Conservation (phyloP, 2,113 vertebrate genomes). For the Phodopus roborovskii region DNA sequence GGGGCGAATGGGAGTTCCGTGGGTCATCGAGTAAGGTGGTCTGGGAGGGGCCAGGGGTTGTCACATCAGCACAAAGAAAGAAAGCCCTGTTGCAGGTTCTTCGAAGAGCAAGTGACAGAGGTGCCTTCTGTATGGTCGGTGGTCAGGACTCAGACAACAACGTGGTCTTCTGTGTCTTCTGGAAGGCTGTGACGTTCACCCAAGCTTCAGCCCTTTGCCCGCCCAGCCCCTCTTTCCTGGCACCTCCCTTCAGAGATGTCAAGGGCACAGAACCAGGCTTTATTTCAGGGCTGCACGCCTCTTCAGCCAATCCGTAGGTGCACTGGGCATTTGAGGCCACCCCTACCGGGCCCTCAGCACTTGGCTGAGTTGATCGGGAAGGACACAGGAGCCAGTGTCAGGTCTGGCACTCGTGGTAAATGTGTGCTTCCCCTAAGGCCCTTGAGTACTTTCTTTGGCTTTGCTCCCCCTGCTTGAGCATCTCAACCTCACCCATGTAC, state of each 20-base stretch:
- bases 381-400: background rate
- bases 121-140: background rate
- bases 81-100: background rate
- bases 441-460: accelerated
- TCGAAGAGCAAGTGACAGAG: background rate
- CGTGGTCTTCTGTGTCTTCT: background rate
- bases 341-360: accelerated
- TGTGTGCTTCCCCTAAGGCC: background rate
- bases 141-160: background rate
- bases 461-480: accelerated
- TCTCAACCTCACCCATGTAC: background rate
- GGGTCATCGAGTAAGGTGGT: background rate
- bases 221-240: accelerated
- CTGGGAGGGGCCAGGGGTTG: background rate
- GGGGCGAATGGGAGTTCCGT: background rate
- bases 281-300: background rate
- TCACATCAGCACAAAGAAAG: background rate
- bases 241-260: background rate
- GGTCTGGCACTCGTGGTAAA: accelerated
- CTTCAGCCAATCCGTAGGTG: background rate
- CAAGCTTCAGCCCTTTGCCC: background rate
- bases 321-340: accelerated
- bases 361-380: background rate
- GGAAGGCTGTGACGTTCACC: background rate
- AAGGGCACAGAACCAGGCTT: background rate